Percentiles rank a stretch among this genome's conserved stretches.
Conservation (phyloP, 2,797 vertebrate species). For the Notolepis coatsorum region DNA sequence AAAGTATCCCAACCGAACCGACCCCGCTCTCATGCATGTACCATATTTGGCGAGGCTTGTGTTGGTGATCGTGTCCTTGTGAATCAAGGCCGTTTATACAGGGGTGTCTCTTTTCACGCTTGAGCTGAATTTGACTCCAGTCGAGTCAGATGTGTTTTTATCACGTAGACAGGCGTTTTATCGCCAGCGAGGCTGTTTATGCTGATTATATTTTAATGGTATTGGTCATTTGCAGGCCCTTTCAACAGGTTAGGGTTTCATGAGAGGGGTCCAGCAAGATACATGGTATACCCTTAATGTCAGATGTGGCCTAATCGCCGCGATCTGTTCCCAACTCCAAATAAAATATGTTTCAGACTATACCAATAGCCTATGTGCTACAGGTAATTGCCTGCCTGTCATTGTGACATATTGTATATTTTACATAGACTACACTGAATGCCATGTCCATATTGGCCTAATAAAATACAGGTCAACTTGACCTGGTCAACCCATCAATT, state of each 20-base stretch:
- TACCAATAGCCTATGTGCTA: neutral
- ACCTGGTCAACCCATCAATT: too few relatives aligned
- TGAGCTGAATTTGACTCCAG: slow-evolving; percentile 67
- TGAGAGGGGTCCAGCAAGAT: slow-evolving; percentile 27
- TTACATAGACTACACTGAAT: too few relatives aligned
- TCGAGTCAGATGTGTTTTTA: slow-evolving; percentile 49
- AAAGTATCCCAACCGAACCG: too few relatives aligned
- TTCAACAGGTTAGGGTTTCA: slow-evolving; percentile 76
- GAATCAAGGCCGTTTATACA: slow-evolving; percentile 77
- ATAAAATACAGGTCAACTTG: too few relatives aligned
- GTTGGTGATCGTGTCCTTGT: slow-evolving; percentile 73
- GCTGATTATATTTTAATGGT: slow-evolving; percentile 48
- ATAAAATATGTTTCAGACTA: slow-evolving; percentile 6
- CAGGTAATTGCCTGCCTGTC: slow-evolving; percentile 32
- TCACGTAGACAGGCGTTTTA: slow-evolving; percentile 41
- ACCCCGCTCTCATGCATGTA: too few relatives aligned
- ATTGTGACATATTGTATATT: too few relatives aligned
- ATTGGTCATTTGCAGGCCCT: slow-evolving; percentile 55
- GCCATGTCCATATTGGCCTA: too few relatives aligned
- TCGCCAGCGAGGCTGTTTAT: slow-evolving; percentile 59
- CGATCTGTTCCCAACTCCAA: slow-evolving; percentile 29
- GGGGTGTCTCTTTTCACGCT: slow-evolving; percentile 73
- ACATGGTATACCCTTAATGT: slow-evolving; percentile 30
- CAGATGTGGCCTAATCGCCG: slow-evolving; percentile 59
- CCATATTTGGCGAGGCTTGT: slow-evolving; percentile 75